Evolutionary conservation across 2,888 invertebrate species (phyloP), one percentile per base, ranked within the genome.

Genomic region (Griposia aprilina): DNA sequence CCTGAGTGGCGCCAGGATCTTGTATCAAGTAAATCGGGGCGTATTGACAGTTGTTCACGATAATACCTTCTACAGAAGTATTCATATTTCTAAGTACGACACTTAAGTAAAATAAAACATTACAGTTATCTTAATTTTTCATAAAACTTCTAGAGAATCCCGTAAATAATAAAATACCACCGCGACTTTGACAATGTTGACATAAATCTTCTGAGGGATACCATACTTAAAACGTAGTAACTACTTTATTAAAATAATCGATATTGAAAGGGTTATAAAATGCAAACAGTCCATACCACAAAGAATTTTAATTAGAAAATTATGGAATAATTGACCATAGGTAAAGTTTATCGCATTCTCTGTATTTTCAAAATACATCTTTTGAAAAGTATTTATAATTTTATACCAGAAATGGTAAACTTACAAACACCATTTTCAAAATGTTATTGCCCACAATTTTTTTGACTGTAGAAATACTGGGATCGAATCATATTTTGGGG

Each of bases 11-110:
- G 92, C 94, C 93, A 89, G 96, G 93, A 91, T 94, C 94, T 92
- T 96, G 95, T 88, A 96, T 94, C 86, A 96, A 90, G 89, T 96
- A 96, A 91, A 96, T 93, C 77, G 96, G 96, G 74, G 96, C 95
- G 91, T 94, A 96, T 91, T 95, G 95, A 94, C 94, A 95, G 81
- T 96, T 94, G 91, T 95, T 94, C 71, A 95, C 92, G 81, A 95
- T 90, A 83, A 95, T 94, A 90, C 92, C 94, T 81, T 95, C 94
- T 87, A 93, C 89, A 86, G 93, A 92, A 84, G 93, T 93, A 92
- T 95, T 94, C 95, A 96, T 95, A 82, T 87, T 94, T 90, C 83
- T 84, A 89, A 84, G 83, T 85, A 81, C 75, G 86, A 85, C 87
- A 83, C 80, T 84, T 89, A 82, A 84, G 82, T 83, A 88, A 85